Evolutionary conservation across 2,113 vertebrate species (phyloP).

Genomic region (Raja brachyura): DNA sequence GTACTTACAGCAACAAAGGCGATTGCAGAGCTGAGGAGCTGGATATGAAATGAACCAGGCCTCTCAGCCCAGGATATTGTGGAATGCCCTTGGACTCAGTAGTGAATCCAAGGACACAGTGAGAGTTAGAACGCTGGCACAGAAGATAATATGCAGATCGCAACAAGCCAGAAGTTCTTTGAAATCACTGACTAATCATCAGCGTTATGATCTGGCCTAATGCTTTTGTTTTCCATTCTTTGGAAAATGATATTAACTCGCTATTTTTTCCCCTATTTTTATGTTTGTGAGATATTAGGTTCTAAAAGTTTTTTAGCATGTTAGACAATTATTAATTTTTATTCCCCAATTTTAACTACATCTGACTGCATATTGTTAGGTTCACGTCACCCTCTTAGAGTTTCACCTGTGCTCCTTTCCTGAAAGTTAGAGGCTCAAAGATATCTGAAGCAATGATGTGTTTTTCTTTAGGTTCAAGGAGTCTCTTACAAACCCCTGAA

Average conservation of each 20-base stretch:
- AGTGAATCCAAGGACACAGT: no score
- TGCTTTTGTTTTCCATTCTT: neutral
- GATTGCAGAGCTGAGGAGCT: no score
- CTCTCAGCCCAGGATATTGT: no score
- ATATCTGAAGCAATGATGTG: neutral
- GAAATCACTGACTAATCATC: no score
- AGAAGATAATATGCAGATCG: no score
- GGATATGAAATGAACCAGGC: no score
- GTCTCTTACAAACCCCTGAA: neutral
- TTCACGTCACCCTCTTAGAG: neutral
- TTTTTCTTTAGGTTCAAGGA: neutral
- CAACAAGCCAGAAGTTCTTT: no score
- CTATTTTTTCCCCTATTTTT: neutral
- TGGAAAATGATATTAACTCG: neutral
- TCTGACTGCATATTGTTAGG: neutral
- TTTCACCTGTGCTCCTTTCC: neutral
- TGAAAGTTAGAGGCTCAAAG: neutral
- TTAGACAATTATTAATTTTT: neutral
- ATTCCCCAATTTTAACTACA: neutral
- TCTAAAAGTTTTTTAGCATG: neutral
- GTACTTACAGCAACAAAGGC: no score
- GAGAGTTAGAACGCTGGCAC: no score
- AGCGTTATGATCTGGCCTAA: no score
- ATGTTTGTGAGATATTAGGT: neutral
- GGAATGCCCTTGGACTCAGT: no score